phyloP scores from a whole-genome alignment of 2,888 invertebrate species.

The Uloborus plumipes region DNA sequence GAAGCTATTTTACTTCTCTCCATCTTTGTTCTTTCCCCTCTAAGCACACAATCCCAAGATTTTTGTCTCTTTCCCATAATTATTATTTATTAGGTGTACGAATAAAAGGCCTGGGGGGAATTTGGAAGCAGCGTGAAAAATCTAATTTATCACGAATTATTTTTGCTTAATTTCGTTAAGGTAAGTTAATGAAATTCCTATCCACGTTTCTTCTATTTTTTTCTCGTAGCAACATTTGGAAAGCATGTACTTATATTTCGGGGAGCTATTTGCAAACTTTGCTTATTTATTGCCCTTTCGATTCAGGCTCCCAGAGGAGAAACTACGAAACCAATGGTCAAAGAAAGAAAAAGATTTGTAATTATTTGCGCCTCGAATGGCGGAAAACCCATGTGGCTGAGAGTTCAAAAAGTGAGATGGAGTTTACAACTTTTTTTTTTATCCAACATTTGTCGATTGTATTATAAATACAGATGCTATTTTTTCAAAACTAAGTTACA shows the following conservation, averaged over 20 bases:
- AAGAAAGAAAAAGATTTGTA: too few relatives aligned
- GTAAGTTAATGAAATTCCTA: conserved; percentile 8
- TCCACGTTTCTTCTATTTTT: background rate
- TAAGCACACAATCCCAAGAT: background rate
- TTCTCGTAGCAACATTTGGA: background rate
- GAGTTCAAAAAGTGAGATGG: too few relatives aligned
- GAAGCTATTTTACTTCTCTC: background rate
- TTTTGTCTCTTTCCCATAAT: background rate
- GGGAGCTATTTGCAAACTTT: background rate
- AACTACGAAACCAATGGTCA: too few relatives aligned
- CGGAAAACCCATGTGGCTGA: too few relatives aligned
- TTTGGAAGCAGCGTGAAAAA: background rate
- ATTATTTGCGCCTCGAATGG: too few relatives aligned
- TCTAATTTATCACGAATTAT: conserved; percentile 6
- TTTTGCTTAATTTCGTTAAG: conserved; percentile 11
- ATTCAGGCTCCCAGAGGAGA: background rate
- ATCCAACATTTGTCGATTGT: too few relatives aligned
- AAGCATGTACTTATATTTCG: background rate
- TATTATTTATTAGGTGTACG: conserved; percentile 1
- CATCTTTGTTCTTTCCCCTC: too few relatives aligned
- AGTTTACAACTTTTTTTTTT: too few relatives aligned
- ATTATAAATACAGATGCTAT: too few relatives aligned
- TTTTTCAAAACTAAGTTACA: too few relatives aligned
- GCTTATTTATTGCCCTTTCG: background rate
- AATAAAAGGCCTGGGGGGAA: background rate